Base-by-base conservation (phyloP, 2,888 invertebrate species). In the Dryadula phaetusa region DNA sequence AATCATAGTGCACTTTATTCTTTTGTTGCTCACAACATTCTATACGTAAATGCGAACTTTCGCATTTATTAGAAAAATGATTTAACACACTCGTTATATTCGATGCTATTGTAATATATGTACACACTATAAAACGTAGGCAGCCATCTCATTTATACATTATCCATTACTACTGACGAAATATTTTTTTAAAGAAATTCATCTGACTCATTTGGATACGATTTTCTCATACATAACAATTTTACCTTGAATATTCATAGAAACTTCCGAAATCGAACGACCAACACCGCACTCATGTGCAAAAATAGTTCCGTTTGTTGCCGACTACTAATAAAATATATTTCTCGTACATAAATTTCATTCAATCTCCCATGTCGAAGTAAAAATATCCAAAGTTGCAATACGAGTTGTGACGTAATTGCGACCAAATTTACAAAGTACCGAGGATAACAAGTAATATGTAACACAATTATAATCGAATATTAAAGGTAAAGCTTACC, bases 401-500 rank as follows among this genome's bases (percentile, higher is more conserved):
- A n/a, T n/a, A n/a, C n/a, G n/a, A n/a, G n/a, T 56, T 22, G 54
- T 72, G 70, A 69, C 64, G 71, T 67, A 67, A 67, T 61, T 25
- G 47, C 2, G 12, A 22, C 5, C 8, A 34, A 47, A 54, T 56
- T 42, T n/a, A 20, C 32, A 60, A 44, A 49, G 40, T 28, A 12
- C 20, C 25, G 34, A 49, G 44, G 20, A 5, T 14, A 20, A 22
- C 28, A 7, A n/a, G 16, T 37, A 37, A 44, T 8, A 10, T 34
- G 16, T 62, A 0, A 18, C 20, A n/a, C 46, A 52, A 20, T n/a
- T 32, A 63, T 20, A 60, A 25, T n/a, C 14, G 28, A 52, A 3
- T 25, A 61, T 42, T n/a, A 14, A 18, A 37, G 32, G 47, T 37
- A 64, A 53, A 4, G 69, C 90, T 95, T 82, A 96, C 96, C 95